Conservation (phyloP, 2,888 invertebrate genomes). For the Nomada lathburiana region DNA sequence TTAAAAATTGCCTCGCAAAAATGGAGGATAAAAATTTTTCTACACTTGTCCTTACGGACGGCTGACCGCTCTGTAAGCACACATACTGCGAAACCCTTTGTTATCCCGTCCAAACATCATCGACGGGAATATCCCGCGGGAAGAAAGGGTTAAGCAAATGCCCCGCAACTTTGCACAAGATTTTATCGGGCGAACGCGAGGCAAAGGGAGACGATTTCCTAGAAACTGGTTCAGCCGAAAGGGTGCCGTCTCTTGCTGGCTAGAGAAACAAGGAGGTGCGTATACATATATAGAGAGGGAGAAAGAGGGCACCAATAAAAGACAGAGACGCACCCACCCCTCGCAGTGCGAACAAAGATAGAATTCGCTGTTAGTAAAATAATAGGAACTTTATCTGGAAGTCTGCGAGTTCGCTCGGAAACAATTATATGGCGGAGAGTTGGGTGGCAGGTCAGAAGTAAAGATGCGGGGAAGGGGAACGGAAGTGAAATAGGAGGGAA, state of each 20-base stretch:
- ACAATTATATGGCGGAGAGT: conserved; percentile 70
- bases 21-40: neutral
- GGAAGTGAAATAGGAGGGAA: conserved; percentile 36
- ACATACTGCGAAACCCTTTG: neutral
- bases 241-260: neutral
- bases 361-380: conserved; percentile 67
- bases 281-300: no score
- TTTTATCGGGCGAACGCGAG: conserved; percentile 57
- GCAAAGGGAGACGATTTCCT: conserved; percentile 8
- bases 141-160: conserved; percentile 56
- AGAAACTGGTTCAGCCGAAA: conserved; percentile 20
- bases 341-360: conserved; percentile 9
- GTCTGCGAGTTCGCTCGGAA: conserved; percentile 72
- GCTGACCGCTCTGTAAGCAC: neutral
- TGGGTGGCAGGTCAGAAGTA: conserved; percentile 27
- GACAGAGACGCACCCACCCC: neutral
- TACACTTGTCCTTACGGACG: neutral
- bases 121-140: conserved; percentile 5
- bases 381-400: conserved; percentile 73
- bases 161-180: conserved; percentile 42
- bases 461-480: conserved; percentile 24
- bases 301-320: neutral
- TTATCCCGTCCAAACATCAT: conserved; percentile 23
- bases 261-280: conserved; percentile 1
- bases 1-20: no score